Percentiles rank a stretch among this genome's conserved stretches.
Conservation (phyloP, 2,888 invertebrate species). For the Argyresthia albistria region DNA sequence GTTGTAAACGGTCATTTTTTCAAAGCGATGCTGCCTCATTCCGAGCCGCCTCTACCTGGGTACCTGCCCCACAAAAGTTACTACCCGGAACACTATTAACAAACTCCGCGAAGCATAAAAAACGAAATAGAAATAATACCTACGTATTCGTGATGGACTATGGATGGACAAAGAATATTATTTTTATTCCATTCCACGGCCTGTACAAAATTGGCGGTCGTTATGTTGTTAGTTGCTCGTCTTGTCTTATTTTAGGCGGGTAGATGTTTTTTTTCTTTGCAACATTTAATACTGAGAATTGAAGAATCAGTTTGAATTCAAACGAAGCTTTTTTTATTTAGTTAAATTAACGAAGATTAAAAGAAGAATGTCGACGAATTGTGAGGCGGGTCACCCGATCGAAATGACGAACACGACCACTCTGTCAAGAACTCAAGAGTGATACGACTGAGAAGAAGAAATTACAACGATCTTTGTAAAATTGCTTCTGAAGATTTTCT, state of each 20-base stretch:
- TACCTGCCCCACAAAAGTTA: constrained; percentile 52
- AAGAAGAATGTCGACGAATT: too few species aligned
- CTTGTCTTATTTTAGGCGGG: neutral
- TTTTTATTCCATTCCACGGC: constrained; percentile 21
- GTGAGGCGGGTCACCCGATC: too few species aligned
- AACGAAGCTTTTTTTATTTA: too few species aligned
- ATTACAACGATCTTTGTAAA: too few species aligned
- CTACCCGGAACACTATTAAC: constrained; percentile 63
- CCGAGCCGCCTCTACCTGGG: constrained; percentile 35
- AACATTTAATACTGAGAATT: neutral
- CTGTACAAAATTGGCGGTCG: constrained; percentile 21
- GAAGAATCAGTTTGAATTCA: too few species aligned
- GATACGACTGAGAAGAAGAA: too few species aligned
- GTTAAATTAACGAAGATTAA: too few species aligned
- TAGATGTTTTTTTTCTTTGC: neutral
- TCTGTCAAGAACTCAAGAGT: too few species aligned
- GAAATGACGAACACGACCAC: too few species aligned
- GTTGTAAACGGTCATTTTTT: constrained; percentile 19
- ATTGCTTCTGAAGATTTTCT: too few species aligned
- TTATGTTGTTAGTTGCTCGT: constrained; percentile 2
- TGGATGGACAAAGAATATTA: constrained; percentile 39
- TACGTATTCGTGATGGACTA: constrained; percentile 9
- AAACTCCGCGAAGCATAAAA: constrained; percentile 50
- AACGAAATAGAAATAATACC: constrained; percentile 40
- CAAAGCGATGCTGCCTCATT: constrained; percentile 31